Evolutionary conservation across 1,140 invertebrate species (phyloP), one percentile per base, ranked within the genome.

Genomic region (Drosophila arizonae): DNA sequence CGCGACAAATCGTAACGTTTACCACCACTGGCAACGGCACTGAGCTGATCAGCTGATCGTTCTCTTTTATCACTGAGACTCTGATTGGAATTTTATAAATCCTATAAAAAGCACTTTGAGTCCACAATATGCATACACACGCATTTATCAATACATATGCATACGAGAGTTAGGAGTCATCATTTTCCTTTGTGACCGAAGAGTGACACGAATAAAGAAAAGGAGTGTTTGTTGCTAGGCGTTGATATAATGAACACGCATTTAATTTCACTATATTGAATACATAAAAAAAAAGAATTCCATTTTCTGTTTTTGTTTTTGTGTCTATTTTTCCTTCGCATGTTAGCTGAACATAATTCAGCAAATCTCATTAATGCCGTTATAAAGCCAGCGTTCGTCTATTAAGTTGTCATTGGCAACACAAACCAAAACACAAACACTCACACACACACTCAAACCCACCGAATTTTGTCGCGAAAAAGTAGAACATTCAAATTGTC

Each of bases 401-500:
- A 78, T 73, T 73, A 77, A 76, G 48, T 73, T 72, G 74, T 69
- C 74, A 73, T 55, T 72, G 67, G 67, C 72, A 71, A 71, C 54
- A 51, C 43, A 66, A 9, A 64, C 48, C 65, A 21, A 54, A 17
- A 10, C 33, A 33, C 33, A 10, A 5, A 17, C 6, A 36, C 26
- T 56, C 1, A 62, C 36, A 69, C 33, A 51, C 17, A 62, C 10
- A 50, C 17, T 15, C 11, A 48, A 41, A 26, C 15, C 5, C 11
- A 41, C 41, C 13, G 13, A 51, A 60, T 43, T 36, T 55, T 21
- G 61, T 62, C 28, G 58, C 64, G 33, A 55, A 71, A 82, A 87
- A 88, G 72, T 84, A 76, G 72, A 76, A 86, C 76, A 81, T 65
- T 75, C 55, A 75, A 70, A 87, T 79, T 81, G 82, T 81, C 81